Conservation (phyloP, 2,113 vertebrate genomes). For the Melierax canorus region DNA sequence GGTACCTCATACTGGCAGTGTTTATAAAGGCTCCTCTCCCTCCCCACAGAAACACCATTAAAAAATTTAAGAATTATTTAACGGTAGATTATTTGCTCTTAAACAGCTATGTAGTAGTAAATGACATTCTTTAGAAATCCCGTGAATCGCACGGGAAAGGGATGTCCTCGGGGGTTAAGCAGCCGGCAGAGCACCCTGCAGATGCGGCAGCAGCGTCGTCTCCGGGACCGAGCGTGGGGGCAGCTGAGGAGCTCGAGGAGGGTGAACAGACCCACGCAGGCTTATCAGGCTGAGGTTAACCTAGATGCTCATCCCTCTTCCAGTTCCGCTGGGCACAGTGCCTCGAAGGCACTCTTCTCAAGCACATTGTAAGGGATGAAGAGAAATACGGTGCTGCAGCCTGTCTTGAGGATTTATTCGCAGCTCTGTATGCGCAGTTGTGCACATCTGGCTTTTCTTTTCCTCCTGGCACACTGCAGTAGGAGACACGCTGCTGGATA, state of each 20-base stretch:
- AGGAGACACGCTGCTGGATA: not conserved
- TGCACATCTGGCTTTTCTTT: not conserved
- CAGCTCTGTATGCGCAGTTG: not conserved
- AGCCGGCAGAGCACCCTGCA: not conserved
- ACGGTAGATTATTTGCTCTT: not conserved
- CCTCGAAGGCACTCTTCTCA: not conserved
- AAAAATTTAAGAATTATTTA: not conserved
- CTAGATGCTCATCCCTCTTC: not conserved
- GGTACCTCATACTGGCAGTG: not conserved
- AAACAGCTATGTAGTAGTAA: not conserved
- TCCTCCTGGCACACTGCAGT: not conserved
- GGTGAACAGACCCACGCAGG: not conserved
- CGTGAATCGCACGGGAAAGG: not conserved
- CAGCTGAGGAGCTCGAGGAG: not conserved
- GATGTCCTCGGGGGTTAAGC: not conserved
- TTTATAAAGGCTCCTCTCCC: not conserved
- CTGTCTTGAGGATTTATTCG: not conserved
- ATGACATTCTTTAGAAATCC: not conserved
- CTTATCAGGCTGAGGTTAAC: not conserved
- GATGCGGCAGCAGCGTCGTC: not conserved
- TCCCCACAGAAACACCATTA: not conserved
- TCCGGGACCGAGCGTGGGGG: not conserved
- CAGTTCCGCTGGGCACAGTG: not conserved
- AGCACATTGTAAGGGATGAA: not conserved
- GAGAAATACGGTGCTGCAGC: not conserved